phyloP scores from a whole-genome alignment of 2,113 vertebrate genomes.

The Carassius auratus region DNA sequence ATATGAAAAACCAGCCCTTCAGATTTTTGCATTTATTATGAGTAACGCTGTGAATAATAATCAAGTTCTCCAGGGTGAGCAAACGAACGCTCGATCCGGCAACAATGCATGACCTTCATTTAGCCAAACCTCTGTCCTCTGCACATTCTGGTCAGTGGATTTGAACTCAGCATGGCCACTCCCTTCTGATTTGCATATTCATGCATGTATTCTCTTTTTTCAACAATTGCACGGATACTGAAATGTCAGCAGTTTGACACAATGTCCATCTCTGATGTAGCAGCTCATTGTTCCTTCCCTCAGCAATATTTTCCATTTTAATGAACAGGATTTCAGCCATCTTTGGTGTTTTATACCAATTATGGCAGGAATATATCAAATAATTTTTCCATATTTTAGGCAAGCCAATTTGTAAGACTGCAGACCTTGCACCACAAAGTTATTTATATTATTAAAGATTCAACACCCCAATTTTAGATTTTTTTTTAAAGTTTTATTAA shows the following conservation, averaged over 20 bases:
- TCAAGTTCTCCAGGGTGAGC: conserved; percentile 17
- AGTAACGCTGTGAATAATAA: conserved; percentile 28
- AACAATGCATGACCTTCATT: conserved; percentile 26
- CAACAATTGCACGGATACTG: no score
- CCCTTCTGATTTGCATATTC: conserved; percentile 41
- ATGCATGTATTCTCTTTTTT: background rate
- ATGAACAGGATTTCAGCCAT: conserved; percentile 9
- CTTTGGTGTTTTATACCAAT: background rate
- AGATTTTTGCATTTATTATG: background rate
- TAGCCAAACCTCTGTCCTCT: background rate
- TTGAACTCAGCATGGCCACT: conserved; percentile 25
- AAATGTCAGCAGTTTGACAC: no score
- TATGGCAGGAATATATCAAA: conserved; percentile 13
- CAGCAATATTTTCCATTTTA: conserved; percentile 10
- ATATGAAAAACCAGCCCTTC: conserved; percentile 10
- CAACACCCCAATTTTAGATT: no score
- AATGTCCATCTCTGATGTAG: no score
- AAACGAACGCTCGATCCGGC: conserved; percentile 3
- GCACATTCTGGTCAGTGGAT: background rate
- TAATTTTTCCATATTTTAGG: conserved; percentile 6
- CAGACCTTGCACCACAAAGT: background rate
- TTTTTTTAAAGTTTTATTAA: background rate
- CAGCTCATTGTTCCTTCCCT: background rate
- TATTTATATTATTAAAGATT: background rate
- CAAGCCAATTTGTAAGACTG: background rate